Evolutionary conservation across 2,113 vertebrate genomes (phyloP).

Genomic region (Pipa parva): DNA sequence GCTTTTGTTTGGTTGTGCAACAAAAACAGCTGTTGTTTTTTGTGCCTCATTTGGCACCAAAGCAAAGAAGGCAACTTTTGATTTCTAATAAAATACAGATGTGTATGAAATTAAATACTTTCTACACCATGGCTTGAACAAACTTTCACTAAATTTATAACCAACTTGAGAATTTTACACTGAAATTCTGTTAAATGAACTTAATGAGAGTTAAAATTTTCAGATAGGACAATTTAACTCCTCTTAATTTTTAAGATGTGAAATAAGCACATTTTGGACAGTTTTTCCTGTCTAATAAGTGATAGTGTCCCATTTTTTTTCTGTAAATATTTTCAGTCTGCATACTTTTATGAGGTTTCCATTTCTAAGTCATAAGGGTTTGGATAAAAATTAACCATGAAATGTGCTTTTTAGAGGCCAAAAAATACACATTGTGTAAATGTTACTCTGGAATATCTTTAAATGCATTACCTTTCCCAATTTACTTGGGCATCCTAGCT

Average conservation of each 20-base stretch:
- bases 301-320: constrained; percentile 8
- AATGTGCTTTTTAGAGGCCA: constrained; percentile 10
- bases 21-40: constrained; percentile 68
- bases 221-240: not conserved
- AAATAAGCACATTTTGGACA: not conserved
- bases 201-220: not conserved
- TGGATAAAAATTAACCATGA: not conserved
- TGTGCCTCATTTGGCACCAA: constrained; percentile 61
- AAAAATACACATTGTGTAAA: not conserved
- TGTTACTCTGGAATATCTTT: constrained; percentile 11
- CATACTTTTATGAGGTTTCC: constrained; percentile 24
- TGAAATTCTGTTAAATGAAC: constrained; percentile 51
- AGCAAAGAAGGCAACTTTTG: constrained; percentile 62
- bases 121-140: constrained; percentile 52
- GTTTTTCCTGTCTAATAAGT: constrained; percentile 10
- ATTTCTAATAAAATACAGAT: constrained; percentile 72
- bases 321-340: constrained; percentile 11
- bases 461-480: constrained; percentile 14
- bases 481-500: not conserved
- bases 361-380: constrained; percentile 13
- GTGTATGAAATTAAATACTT: constrained; percentile 64
- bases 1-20: constrained; percentile 66
- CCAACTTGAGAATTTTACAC: constrained; percentile 52
- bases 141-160: constrained; percentile 55
- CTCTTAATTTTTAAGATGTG: not conserved